phyloP scores from a whole-genome alignment of 2,797 vertebrate genomes.

The Microctenopoma lineatum region DNA sequence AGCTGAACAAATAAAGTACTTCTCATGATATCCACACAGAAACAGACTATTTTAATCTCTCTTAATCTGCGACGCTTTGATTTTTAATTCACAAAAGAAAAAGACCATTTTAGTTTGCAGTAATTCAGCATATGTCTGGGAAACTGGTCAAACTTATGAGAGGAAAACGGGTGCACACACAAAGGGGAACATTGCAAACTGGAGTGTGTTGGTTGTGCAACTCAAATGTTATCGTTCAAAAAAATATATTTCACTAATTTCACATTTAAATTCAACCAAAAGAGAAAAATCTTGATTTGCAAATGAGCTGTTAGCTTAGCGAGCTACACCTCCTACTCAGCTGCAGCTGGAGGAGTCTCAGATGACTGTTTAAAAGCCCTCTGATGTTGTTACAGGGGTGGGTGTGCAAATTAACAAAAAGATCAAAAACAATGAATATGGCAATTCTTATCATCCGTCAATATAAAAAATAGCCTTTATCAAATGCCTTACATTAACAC shows the following conservation, averaged over 20 bases:
- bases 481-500: constrained; percentile 48
- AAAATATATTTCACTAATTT: constrained; percentile 15
- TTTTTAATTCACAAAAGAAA: constrained; percentile 1
- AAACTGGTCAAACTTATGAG: constrained; percentile 24
- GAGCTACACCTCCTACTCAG: constrained; percentile 61
- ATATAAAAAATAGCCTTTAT: constrained; percentile 55
- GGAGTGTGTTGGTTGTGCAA: constrained; percentile 9
- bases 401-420: constrained; percentile 68
- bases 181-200: constrained; percentile 39
- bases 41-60: background rate
- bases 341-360: constrained; percentile 60
- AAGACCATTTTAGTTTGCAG: background rate
- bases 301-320: constrained; percentile 46
- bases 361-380: constrained; percentile 48
- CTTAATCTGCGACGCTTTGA: background rate
- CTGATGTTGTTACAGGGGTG: constrained; percentile 39
- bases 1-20: too few relatives aligned
- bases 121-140: constrained; percentile 13
- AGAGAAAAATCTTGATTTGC: constrained; percentile 33
- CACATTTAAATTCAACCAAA: constrained; percentile 39
- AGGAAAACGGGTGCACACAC: constrained; percentile 38
- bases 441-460: constrained; percentile 32
- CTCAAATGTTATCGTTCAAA: constrained; percentile 23
- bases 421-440: constrained; percentile 22
- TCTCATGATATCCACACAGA: background rate